Evolutionary conservation across 2,113 vertebrate genomes (phyloP).

Genomic region (Datnioides undecimradiatus): DNA sequence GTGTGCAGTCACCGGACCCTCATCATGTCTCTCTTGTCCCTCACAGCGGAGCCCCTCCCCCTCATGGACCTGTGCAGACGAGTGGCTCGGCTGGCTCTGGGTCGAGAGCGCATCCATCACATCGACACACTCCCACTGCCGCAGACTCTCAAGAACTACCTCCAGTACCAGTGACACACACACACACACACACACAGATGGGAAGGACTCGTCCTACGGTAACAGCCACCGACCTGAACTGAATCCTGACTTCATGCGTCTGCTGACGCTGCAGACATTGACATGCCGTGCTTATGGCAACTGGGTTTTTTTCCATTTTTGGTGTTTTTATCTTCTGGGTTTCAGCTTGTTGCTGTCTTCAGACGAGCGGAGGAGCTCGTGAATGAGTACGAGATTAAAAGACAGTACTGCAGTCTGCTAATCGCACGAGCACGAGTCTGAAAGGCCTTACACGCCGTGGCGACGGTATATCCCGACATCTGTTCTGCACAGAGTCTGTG

Average conservation of each 20-base stretch:
- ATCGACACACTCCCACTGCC: slow-evolving; percentile 94
- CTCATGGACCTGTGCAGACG: slow-evolving; percentile 97
- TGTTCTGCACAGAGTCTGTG: slow-evolving; percentile 25
- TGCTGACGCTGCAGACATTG: slow-evolving; percentile 27
- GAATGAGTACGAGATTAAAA: slow-evolving; percentile 12
- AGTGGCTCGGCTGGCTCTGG: slow-evolving; percentile 92
- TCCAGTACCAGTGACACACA: slow-evolving; percentile 94
- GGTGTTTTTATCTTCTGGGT: slow-evolving; percentile 36
- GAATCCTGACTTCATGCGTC: slow-evolving; percentile 5
- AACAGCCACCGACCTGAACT: slow-evolving; percentile 26
- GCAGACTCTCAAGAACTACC: slow-evolving; percentile 96
- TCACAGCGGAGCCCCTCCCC: slow-evolving; percentile 94
- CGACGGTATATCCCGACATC: slow-evolving; percentile 4
- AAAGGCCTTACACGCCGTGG: slow-evolving; percentile 22
- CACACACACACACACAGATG: neutral
- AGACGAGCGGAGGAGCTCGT: neutral
- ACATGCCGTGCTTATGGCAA: slow-evolving; percentile 62
- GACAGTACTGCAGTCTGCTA: slow-evolving; percentile 19
- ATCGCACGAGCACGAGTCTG: neutral
- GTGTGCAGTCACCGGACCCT: neutral
- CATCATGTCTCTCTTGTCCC: slow-evolving; percentile 13
- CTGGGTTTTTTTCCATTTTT: slow-evolving; percentile 28
- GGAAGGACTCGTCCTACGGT: slow-evolving; percentile 8
- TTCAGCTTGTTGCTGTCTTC: slow-evolving; percentile 14
- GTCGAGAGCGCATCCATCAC: slow-evolving; percentile 92